Evolutionary conservation across 1,140 invertebrate genomes (phyloP), one percentile per base, ranked within the genome.

Genomic region (Cherax destructor): DNA sequence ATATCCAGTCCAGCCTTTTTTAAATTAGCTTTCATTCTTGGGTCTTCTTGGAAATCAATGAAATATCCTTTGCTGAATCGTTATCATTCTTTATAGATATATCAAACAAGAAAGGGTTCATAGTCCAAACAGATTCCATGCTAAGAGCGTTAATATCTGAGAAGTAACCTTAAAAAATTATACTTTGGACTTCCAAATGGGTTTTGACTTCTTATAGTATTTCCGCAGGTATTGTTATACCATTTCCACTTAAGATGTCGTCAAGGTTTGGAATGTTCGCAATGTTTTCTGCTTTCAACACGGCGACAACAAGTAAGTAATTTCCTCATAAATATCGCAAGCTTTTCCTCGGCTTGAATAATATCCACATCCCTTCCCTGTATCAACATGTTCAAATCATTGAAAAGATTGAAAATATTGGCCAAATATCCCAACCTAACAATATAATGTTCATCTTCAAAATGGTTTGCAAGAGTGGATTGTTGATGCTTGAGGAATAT

Each of bases 1-100:
- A 86, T 18, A 77, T 2, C 97, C 97, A 83, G 52, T 13, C 52
- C 52, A 56, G 52, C 9, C 3, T 56, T 13, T 56, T 56, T 13
- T 1, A 56, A 56, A 56, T 56, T 13, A 56, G 52, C 3, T 56
- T 56, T 56, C 52, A 10, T 56, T 56, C 5, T 56, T 56, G 5
- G 9, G 5, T 56, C 52, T 5, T 56, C 13, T 56, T 56, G 52
- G 52, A 56, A 56, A 56, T 56, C 13, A 56, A 56, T 56, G 52
- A 56, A 56, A 56, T 56, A 56, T 7, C 5, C 0, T 56, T 56
- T 56, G 52, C 13, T 56, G 13, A 56, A 56, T 10, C 52, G 52
- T 56, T 56, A 5, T 56, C 52, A 56, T 9, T 56, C 9, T 4
- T 13, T 5, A 5, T 10, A 56, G 52, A 56, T 56, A 56, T 56